Conservation (phyloP, 2,888 invertebrate genomes). For the Drosophila nigricruria region DNA sequence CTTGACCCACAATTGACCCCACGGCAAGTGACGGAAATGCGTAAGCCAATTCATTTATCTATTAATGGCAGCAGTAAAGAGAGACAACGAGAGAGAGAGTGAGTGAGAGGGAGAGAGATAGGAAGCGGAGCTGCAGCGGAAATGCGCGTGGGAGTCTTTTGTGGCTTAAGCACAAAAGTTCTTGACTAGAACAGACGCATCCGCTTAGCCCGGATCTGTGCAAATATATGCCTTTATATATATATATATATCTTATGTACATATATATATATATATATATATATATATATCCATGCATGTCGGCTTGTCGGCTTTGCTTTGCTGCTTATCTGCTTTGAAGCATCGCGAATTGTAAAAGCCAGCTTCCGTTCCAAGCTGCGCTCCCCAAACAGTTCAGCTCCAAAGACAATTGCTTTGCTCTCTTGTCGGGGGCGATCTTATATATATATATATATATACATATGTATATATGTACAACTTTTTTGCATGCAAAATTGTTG, state of each 20-base stretch:
- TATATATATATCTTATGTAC: not conserved
- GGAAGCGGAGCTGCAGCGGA: conserved; percentile 48
- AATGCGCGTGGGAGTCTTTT: conserved; percentile 71
- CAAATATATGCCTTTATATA: conserved; percentile 23
- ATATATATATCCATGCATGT: not conserved
- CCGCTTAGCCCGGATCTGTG: conserved; percentile 44
- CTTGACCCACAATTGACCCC: conserved; percentile 16
- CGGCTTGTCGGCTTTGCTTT: conserved; percentile 21
- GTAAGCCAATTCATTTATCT: conserved; percentile 73
- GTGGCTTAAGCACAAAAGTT: conserved; percentile 11
- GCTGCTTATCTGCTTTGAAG: conserved; percentile 51
- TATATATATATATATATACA: not conserved
- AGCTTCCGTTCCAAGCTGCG: conserved; percentile 68
- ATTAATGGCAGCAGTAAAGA: conserved; percentile 50
- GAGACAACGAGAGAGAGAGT: conserved; percentile 6
- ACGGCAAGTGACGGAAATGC: conserved; percentile 65
- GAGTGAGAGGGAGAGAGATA: conserved; percentile 18
- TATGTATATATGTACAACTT: no score
- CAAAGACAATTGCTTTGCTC: conserved; percentile 7
- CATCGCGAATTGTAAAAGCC: conserved; percentile 59
- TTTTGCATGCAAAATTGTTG: not conserved
- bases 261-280: not conserved
- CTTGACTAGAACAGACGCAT: conserved; percentile 39
- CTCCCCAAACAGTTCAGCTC: conserved; percentile 13
- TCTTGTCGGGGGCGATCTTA: conserved; percentile 66